A percentile compares a stretch with the other conserved stretches of the same genome.
Conservation (phyloP, 2,797 vertebrate genomes). For the Tachyglossus aculeatus region DNA sequence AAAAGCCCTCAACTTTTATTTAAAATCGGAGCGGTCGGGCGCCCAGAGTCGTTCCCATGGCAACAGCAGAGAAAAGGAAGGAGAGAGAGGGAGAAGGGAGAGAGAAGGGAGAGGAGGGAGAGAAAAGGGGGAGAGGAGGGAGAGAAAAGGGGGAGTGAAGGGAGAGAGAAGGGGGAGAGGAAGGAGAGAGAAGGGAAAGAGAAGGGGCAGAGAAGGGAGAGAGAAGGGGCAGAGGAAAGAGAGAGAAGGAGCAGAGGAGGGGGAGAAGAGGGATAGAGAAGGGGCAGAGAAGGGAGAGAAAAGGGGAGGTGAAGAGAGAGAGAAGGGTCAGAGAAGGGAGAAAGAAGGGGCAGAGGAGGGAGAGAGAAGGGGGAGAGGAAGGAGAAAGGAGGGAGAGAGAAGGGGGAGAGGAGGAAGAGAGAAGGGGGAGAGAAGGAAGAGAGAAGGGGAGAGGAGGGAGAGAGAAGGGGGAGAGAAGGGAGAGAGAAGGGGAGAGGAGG, state of each 20-base stretch:
- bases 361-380: background rate
- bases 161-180: background rate
- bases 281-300: background rate
- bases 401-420: background rate
- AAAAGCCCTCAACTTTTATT: constrained; percentile 72
- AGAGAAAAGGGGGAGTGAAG: background rate
- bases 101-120: background rate
- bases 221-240: background rate
- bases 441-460: background rate
- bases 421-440: background rate
- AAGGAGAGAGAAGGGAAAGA: background rate
- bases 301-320: background rate
- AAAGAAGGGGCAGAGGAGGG: background rate
- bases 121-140: constrained; percentile 1
- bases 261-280: background rate
- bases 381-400: background rate
- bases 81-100: constrained; percentile 42
- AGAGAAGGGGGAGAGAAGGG: background rate
- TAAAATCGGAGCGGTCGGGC: constrained; percentile 67
- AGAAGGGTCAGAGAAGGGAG: background rate
- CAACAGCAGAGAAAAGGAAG: constrained; percentile 67
- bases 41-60: constrained; percentile 71
- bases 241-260: background rate
- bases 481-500: background rate
- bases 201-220: background rate